A percentile compares a stretch with the other conserved stretches of the same genome.
Conservation (phyloP, 2,888 invertebrate species). For the Seira ritae region DNA sequence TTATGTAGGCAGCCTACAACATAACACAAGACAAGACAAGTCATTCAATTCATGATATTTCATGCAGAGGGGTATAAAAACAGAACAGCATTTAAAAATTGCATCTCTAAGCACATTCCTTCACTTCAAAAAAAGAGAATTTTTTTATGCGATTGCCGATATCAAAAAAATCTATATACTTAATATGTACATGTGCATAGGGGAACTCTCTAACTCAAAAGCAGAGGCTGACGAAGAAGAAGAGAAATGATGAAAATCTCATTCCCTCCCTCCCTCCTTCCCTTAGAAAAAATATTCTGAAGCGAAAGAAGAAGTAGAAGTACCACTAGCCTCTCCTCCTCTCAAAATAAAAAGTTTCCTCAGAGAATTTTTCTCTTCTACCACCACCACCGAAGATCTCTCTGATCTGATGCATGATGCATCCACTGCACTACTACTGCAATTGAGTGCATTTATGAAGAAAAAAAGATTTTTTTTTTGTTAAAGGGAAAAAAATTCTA, state of each 20-base stretch:
- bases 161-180: not conserved
- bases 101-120: slow-evolving; percentile 13
- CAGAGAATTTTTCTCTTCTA: slow-evolving; percentile 17
- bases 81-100: slow-evolving; percentile 17
- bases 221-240: slow-evolving; percentile 57
- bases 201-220: slow-evolving; percentile 40
- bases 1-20: slow-evolving; percentile 52
- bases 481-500: slow-evolving; percentile 65
- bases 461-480: too few relatives aligned
- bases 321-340: slow-evolving; percentile 14
- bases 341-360: slow-evolving; percentile 16
- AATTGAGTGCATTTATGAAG: slow-evolving; percentile 44
- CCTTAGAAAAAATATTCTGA: slow-evolving; percentile 41
- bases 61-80: slow-evolving; percentile 49
- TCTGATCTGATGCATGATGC: slow-evolving; percentile 21
- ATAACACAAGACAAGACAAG: slow-evolving; percentile 38
- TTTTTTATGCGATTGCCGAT: not conserved
- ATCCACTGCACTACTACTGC: slow-evolving; percentile 27
- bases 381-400: slow-evolving; percentile 18
- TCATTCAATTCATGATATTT: slow-evolving; percentile 55
- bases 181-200: slow-evolving; percentile 1
- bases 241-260: slow-evolving; percentile 42
- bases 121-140: slow-evolving; percentile 20
- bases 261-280: slow-evolving; percentile 62
- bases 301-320: slow-evolving; percentile 29